Conservation (phyloP, 1,140 invertebrate species). For the Monomorium pharaonis region DNA sequence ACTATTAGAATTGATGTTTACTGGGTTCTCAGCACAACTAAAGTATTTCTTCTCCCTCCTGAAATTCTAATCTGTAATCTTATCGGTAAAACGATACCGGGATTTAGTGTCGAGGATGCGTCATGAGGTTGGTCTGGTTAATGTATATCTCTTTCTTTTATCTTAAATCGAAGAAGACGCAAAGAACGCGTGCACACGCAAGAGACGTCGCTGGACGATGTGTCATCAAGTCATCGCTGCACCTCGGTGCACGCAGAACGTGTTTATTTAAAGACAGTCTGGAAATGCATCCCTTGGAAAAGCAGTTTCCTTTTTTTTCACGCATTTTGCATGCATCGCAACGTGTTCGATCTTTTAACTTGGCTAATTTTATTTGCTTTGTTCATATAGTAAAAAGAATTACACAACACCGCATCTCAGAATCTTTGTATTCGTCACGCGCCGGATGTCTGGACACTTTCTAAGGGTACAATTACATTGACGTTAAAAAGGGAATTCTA, state of each 20-base stretch:
- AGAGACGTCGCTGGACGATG: not conserved
- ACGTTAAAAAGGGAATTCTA: not conserved
- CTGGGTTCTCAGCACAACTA: not conserved
- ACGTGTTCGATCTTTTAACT: not conserved
- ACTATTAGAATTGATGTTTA: no score
- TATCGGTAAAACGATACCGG: not conserved
- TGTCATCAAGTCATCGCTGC: conserved; percentile 3
- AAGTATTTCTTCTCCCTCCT: not conserved
- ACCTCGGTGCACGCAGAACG: not conserved
- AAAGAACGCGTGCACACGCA: not conserved
- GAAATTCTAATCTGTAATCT: conserved; percentile 7
- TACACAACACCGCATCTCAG: not conserved
- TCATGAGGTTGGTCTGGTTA: not conserved
- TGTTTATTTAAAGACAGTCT: not conserved
- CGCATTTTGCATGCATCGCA: not conserved
- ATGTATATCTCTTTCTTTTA: conserved; percentile 15
- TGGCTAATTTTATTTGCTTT: not conserved
- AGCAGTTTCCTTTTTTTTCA: not conserved
- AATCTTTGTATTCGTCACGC: not conserved
- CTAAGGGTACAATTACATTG: not conserved
- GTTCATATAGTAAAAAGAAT: not conserved
- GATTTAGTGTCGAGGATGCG: not conserved
- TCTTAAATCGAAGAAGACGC: conserved; percentile 7
- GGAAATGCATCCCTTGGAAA: not conserved
- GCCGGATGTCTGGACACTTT: not conserved